Evolutionary conservation across 92 coral and sea anemone genomes (phyloP).

Genomic region (Bergia sp.): DNA sequence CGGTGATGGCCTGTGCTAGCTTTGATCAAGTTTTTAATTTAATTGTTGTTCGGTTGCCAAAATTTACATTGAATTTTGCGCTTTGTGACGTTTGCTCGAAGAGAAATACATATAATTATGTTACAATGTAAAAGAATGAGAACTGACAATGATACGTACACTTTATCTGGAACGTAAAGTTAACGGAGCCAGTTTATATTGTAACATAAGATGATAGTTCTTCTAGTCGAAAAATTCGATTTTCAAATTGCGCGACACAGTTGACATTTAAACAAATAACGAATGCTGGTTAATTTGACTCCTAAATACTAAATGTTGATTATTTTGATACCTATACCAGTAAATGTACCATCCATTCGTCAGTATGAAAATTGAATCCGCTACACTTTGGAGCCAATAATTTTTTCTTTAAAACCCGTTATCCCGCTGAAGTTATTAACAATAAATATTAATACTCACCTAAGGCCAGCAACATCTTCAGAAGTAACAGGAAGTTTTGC

Average conservation of each 20-base stretch:
- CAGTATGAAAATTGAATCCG: not conserved
- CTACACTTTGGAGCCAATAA: not conserved
- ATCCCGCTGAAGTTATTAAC: not conserved
- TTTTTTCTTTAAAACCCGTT: not conserved
- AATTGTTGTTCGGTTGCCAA: no score
- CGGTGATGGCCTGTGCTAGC: no score
- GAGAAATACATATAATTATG: no score
- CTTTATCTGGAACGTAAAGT: not conserved
- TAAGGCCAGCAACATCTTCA: not conserved
- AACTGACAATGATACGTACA: not conserved
- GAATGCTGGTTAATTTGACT: not conserved
- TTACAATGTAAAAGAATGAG: not conserved
- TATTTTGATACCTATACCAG: not conserved
- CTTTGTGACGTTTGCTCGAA: no score
- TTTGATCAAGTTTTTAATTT: no score
- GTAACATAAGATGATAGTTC: not conserved
- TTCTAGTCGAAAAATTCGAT: not conserved
- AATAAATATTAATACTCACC: not conserved
- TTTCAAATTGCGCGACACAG: not conserved
- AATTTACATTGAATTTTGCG: no score
- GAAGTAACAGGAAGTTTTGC: not conserved
- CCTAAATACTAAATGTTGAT: not conserved
- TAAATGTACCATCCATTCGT: not conserved
- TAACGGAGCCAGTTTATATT: not conserved
- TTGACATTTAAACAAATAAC: not conserved